phyloP scores from a whole-genome alignment of 2,113 vertebrate species.

The Crotalus horridus region DNA sequence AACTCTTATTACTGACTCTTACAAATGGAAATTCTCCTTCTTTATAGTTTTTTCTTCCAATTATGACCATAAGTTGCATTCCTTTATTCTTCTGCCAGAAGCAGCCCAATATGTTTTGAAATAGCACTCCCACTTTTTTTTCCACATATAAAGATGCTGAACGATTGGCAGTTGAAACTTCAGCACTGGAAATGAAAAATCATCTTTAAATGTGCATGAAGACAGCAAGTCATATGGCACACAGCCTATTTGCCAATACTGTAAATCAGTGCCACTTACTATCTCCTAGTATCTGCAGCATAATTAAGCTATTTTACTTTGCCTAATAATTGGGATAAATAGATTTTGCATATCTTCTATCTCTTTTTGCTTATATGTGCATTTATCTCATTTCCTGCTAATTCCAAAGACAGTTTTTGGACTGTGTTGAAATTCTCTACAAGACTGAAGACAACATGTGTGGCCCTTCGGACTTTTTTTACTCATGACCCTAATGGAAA shows the following conservation, averaged over 20 bases:
- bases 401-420: neutral
- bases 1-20: neutral
- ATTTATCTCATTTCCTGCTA: neutral
- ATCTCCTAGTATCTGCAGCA: neutral
- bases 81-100: neutral
- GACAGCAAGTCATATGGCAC: neutral
- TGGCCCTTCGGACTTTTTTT: neutral
- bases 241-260: neutral
- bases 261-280: neutral
- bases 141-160: neutral
- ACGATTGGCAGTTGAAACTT: neutral
- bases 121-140: neutral
- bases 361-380: neutral
- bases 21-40: neutral
- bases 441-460: neutral
- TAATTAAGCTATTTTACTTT: neutral
- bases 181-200: neutral
- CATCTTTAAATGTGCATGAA: neutral
- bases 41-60: slow-evolving; percentile 2
- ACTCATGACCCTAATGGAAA: neutral
- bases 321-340: neutral
- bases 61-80: neutral
- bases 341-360: neutral
- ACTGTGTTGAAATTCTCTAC: neutral
- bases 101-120: neutral